phyloP scores from a whole-genome alignment of 2,797 vertebrate genomes.

The Aeoliscus strigatus region DNA sequence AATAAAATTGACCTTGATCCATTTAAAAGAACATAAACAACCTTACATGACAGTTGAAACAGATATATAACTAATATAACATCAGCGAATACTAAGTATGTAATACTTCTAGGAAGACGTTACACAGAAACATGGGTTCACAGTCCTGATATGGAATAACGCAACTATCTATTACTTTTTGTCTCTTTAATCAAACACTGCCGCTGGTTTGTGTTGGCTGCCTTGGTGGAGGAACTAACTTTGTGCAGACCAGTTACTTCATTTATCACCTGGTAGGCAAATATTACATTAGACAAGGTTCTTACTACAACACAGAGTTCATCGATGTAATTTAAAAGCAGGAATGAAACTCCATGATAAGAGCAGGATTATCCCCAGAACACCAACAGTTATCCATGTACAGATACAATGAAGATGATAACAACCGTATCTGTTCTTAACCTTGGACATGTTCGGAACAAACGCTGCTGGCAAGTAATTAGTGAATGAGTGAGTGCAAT shows the following conservation, averaged over 20 bases:
- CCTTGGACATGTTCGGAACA: constrained; percentile 41
- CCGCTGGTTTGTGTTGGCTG: too few species aligned
- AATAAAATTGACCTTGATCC: too few species aligned
- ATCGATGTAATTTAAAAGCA: constrained; percentile 39
- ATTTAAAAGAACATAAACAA: too few species aligned
- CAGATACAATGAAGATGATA: constrained; percentile 39
- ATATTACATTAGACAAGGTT: constrained; percentile 39
- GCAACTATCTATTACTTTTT: too few species aligned
- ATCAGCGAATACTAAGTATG: too few species aligned
- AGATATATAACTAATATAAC: too few species aligned
- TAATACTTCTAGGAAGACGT: not conserved
- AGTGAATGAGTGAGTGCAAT: constrained; percentile 50
- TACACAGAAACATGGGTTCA: not conserved
- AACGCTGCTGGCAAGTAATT: constrained; percentile 49
- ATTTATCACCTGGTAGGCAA: constrained; percentile 47
- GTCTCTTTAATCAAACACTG: too few species aligned
- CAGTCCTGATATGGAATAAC: not conserved
- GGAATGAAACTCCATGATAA: constrained; percentile 39
- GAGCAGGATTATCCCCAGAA: constrained; percentile 36
- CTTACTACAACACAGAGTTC: constrained; percentile 28
- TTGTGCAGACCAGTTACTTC: constrained; percentile 1
- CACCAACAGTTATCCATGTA: constrained; percentile 26
- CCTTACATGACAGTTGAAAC: too few species aligned
- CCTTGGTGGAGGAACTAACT: too few species aligned
- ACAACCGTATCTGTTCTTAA: constrained; percentile 40